Base-by-base conservation (phyloP, 2,888 invertebrate genomes). In the Melinaea marsaeus region DNA sequence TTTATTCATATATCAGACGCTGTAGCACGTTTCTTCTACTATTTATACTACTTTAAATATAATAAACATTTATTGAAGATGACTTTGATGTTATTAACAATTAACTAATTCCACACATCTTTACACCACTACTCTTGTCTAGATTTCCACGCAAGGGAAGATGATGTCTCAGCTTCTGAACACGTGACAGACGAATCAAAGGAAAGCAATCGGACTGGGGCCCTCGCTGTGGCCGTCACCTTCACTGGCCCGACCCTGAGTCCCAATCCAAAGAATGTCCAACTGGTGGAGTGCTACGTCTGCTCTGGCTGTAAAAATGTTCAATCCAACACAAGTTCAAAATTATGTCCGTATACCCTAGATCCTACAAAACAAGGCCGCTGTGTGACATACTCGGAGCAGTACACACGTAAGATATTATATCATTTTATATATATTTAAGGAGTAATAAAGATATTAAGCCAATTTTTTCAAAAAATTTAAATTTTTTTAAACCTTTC, bases 371-470 rank as follows among this genome's bases (percentile, higher is more conserved):
- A 78, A 65, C 72, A 72, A 61, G 75, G 74, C 34, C 81, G 74
- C 68, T 88, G 88, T 68, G 77, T 88, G 6, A 72, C 74, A 2
- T 88, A 84, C 64, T 72, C 77, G 0, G 86, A 88, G 60, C 77
- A 80, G 61, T 86, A 83, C 63, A 73, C 64, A 67, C 73, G 85
- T 86, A 70, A 83, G 83, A 81, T 37, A 51, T n/a, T n/a, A 4
- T 47, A 47, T n/a, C 4, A 51, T 51, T 22, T 51, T 51, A 51
- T 13, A 2, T 2, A 4, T 22, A 9, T 5, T 13, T 7, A 51
- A 51, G 6, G 6, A 51, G 4, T 2, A 37, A 37, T 6, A 37
- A 37, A 37, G 7, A 37, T 37, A 2, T 37, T 37, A 37, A 37
- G 4, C 3, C 4, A 37, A 37, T 37, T 37, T 37, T 6, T 6